A percentile compares a stretch with the other conserved stretches of the same genome.
These are phyloP conservation scores for Caenorhabditis tropicalis DNA, from an alignment of 1,140 invertebrate genomes.

Conservation along the genomic window DNA sequence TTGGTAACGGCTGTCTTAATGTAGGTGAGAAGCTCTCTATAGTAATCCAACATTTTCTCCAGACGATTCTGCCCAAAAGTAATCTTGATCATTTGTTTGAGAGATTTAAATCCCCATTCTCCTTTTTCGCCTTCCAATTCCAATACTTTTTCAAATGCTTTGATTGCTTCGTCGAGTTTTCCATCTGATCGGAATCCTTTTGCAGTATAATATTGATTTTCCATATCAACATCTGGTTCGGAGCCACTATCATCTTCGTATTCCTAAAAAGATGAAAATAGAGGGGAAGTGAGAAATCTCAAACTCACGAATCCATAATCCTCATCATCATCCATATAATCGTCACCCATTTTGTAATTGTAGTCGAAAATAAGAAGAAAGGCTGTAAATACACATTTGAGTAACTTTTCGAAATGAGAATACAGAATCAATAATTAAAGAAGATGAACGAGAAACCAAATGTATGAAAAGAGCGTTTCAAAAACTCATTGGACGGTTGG, in stretches of 20 bases:
- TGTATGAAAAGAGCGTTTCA: too few relatives aligned
- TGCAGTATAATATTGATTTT: slow-evolving; percentile 99
- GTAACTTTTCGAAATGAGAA: too few relatives aligned
- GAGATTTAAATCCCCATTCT: slow-evolving; percentile 99
- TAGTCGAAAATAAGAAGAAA: not conserved
- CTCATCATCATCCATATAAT: slow-evolving; percentile 59
- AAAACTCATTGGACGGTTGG: too few relatives aligned
- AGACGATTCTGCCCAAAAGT: slow-evolving; percentile 95
- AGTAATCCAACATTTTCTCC: slow-evolving; percentile 94
- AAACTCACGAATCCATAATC: slow-evolving; percentile 62
- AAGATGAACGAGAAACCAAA: too few relatives aligned
- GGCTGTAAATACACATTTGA: too few relatives aligned
- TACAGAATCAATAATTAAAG: too few relatives aligned
- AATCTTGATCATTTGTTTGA: slow-evolving; percentile 99
- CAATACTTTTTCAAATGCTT: slow-evolving; percentile 87
- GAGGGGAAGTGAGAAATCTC: not conserved
- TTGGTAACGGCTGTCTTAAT: slow-evolving; percentile 95
- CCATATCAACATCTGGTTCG: slow-evolving; percentile 97
- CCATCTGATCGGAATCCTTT: slow-evolving; percentile 95
- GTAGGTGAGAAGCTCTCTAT: slow-evolving; percentile 94
- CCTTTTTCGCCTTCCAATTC: slow-evolving; percentile 95
- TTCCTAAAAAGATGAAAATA: slow-evolving; percentile 66
- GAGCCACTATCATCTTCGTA: slow-evolving; percentile 76
- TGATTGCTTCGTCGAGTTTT: slow-evolving; percentile 83
- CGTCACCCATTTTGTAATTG: slow-evolving; percentile 45